phyloP scores from a whole-genome alignment of 2,888 invertebrate species.

The Schizaphis graminum region DNA sequence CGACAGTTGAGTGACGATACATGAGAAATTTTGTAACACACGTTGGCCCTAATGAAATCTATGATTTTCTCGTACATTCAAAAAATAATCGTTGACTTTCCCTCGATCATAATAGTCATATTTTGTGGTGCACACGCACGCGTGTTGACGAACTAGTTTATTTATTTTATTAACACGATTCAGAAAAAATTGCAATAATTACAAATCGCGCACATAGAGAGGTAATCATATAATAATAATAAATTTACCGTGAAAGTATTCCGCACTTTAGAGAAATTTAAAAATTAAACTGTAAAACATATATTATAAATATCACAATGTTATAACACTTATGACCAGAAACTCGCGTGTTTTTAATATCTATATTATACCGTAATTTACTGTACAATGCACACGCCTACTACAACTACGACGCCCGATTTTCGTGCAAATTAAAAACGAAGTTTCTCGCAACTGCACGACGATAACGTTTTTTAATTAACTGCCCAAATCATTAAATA shows the following conservation, averaged over 20 bases:
- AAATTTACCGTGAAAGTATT: not conserved
- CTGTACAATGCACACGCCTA: not conserved
- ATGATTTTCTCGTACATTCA: not conserved
- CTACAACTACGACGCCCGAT: not conserved
- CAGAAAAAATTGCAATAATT: not conserved
- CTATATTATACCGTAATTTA: not conserved
- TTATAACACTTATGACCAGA: not conserved
- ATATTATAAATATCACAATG: not conserved
- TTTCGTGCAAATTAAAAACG: constrained; percentile 2
- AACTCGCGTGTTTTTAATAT: not conserved
- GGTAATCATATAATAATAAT: not conserved
- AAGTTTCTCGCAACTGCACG: not conserved
- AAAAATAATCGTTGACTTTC: not conserved
- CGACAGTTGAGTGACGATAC: not conserved
- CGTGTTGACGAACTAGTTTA: not conserved
- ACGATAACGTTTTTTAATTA: not conserved
- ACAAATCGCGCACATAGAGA: not conserved
- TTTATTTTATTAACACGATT: not conserved
- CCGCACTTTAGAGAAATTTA: not conserved
- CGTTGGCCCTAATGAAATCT: not conserved
- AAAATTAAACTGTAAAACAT: not conserved
- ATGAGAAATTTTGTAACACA: not conserved
- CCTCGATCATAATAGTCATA: not conserved
- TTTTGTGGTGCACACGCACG: not conserved
- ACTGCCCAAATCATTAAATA: not conserved